Evolutionary conservation across 2,113 vertebrate species (phyloP), one percentile per base, ranked within the genome.

Genomic region (Phoxinus phoxinus): DNA sequence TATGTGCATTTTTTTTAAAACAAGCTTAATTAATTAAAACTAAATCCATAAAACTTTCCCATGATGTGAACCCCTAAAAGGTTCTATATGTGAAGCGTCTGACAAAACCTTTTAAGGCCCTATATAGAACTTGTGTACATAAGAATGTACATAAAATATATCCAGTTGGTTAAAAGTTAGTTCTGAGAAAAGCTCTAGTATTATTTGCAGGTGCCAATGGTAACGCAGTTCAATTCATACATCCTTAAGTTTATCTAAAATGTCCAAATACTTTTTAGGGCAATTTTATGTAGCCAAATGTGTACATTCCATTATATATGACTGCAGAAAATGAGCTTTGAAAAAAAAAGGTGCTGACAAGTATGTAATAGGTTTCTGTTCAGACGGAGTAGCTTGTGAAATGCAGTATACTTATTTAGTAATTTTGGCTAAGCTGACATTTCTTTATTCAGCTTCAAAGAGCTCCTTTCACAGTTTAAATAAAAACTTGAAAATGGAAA

Each of bases 361-460:
- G 41, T 81, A 19, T 23, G 19, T 21, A 67, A 67, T 48, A 48
- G 41, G 48, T 23, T 76, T 53, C 27, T 53, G 27, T 53, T 76
- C 2, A 53, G 74, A 75, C 2, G 0, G 23, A 48, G 44, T 81
- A 23, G 17, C 25, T 65, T 51, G n/a, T 81, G 41, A 81, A 81
- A 67, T 48, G 3, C 17, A 48, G 25, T 69, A 23, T 25, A 35
- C 21, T 46, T 81, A 81, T 81, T 35, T 46, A 51, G 61, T 35
- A 9, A 51, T 17, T 81, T 32, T 51, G 15, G 79, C 41, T 69
- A 81, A 69, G 44, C 44, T 51, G 27, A 32, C 79, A 69, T 51
- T 32, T 69, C 79, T 81, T 69, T 69, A 69, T 81, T 81, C 46
- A 32, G 44, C 79, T 69, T 69, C 44, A 27, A 48, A 53, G 59